phyloP scores from a whole-genome alignment of 2,113 vertebrate species.

The Toxostoma redivivum region DNA sequence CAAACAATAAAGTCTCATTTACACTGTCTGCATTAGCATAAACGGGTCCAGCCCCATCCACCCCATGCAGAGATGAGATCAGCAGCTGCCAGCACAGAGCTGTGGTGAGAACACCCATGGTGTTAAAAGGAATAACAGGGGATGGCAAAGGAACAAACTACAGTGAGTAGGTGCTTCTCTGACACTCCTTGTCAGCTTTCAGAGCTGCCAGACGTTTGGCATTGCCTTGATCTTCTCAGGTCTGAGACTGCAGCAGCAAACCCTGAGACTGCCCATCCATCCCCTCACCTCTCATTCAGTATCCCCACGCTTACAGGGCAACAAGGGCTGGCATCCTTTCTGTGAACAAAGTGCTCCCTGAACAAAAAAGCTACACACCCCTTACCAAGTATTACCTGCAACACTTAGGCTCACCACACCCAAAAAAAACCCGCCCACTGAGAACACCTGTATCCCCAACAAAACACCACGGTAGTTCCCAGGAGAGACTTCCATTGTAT shows the following conservation, averaged over 20 bases:
- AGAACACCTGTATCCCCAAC: background rate
- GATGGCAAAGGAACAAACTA: background rate
- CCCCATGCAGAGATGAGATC: background rate
- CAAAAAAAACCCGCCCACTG: background rate
- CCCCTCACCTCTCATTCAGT: background rate
- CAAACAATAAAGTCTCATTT: background rate
- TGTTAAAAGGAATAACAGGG: background rate
- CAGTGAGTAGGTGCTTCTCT: background rate
- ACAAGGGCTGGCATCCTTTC: fast-evolving
- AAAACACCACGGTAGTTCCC: fast-evolving
- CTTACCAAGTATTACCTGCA: background rate
- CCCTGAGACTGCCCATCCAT: background rate
- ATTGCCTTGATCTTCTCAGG: background rate
- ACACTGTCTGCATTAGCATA: background rate
- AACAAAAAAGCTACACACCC: background rate
- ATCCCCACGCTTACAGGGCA: fast-evolving
- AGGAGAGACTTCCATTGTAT: background rate
- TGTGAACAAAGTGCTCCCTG: background rate
- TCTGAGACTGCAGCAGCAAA: background rate
- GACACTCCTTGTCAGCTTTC: background rate
- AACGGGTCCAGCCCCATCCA: background rate
- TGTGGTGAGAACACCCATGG: background rate
- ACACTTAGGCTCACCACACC: background rate
- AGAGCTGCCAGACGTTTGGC: background rate
- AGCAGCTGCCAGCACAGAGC: background rate